Base-by-base conservation (phyloP, 2,113 vertebrate species). In the Genyomyrus donnyi region DNA sequence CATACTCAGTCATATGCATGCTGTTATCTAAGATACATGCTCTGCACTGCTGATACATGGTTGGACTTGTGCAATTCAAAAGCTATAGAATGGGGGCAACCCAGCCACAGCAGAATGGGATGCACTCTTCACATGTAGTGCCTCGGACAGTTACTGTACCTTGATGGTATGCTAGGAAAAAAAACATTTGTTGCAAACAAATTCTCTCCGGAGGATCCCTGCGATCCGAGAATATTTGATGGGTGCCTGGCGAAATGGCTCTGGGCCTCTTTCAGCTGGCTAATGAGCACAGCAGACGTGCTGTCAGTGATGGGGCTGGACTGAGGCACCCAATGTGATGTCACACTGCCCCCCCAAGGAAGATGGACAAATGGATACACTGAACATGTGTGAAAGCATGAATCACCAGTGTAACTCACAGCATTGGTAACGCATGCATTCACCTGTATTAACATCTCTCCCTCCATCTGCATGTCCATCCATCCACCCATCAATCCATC, bases 221-320 rank as follows among this genome's bases (percentile, higher is more conserved):
- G 35, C 39, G 0, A 21, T 24, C 77, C 0, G 77, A 24, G 49
- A 31, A 45, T 27, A 74, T 83, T 8, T 83, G 52, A 46, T 48
- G 56, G 11, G 85, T 77, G 27, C 53, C 70, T 27, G 49, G 89
- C 17, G 8, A 45, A 24, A 15, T 1, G 50, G 49, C 11, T 52
- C 24, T 21, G 5, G 89, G n/a, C 39, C 88, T 90, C 83, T 91
- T 93, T 62, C 90, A 92, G 56, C 88, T 80, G 88, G 84, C 89
- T 89, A 92, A 93, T 92, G 91, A 93, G 90, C 58, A 27, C n/a
- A 66, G 58, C 90, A 89, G 84, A 89, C 53, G 84, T 45, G 88
- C 77, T 90, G 85, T 91, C 89, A 92, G 62, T 91, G 92, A 95
- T 88, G 50, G 85, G 90, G 90, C 49, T 83, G 88, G 90, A 90